Evolutionary conservation across 2,113 vertebrate genomes (phyloP).

Genomic region (Trogon melanurus): DNA sequence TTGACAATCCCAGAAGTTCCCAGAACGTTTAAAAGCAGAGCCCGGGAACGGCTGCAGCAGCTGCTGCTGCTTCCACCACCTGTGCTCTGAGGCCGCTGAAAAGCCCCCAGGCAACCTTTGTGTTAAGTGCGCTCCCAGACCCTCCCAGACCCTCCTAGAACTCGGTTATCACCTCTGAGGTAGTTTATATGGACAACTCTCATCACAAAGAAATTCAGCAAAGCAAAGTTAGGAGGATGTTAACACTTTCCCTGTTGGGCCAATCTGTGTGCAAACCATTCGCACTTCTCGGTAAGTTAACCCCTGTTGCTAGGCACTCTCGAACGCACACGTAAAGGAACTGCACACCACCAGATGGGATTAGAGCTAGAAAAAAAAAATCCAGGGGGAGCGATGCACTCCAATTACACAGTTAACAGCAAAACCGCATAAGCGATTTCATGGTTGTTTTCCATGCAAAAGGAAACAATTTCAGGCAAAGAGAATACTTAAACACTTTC

Average conservation of each 20-base stretch:
- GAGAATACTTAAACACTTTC: background rate
- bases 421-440: background rate
- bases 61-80: background rate
- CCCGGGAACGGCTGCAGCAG: background rate
- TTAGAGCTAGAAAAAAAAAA: background rate
- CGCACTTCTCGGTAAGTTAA: background rate
- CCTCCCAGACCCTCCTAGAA: background rate
- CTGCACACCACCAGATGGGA: background rate
- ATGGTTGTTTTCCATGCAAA: background rate
- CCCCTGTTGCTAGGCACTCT: background rate
- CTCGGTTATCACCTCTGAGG: background rate
- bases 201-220: background rate
- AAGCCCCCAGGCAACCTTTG: background rate
- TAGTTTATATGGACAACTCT: background rate
- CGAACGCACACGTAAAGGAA: background rate
- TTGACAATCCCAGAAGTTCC: background rate
- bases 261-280: background rate
- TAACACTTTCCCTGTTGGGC: background rate
- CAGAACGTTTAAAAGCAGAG: background rate
- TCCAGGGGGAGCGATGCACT: background rate
- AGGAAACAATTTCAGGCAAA: background rate
- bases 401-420: background rate
- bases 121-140: background rate
- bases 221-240: background rate
- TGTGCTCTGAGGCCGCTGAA: background rate